phyloP scores from a whole-genome alignment of 2,797 vertebrate species.

The Melanogrammus aeglefinus region DNA sequence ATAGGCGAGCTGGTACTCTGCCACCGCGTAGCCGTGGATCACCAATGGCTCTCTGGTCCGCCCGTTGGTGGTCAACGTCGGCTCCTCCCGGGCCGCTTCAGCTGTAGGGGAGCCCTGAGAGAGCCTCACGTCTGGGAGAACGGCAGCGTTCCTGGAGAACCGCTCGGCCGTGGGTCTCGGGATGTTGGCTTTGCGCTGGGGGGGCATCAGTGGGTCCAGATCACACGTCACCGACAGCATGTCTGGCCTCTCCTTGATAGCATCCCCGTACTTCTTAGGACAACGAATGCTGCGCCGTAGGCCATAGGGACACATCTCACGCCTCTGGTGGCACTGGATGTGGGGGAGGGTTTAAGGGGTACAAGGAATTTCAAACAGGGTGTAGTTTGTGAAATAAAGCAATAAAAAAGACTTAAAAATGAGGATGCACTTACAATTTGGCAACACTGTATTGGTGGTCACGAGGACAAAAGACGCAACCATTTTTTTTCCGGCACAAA shows the following conservation, averaged over 20 bases:
- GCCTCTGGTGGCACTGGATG: slow-evolving; percentile 28
- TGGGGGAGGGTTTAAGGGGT: slow-evolving; percentile 21
- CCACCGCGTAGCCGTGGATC: slow-evolving; percentile 66
- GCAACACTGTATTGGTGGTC: slow-evolving; percentile 8
- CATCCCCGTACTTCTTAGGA: slow-evolving; percentile 66
- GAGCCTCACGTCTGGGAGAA: slow-evolving; percentile 52
- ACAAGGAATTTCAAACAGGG: not conserved
- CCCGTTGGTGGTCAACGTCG: not conserved
- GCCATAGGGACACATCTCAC: slow-evolving; percentile 59
- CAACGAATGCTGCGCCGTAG: slow-evolving; percentile 59
- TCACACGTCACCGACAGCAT: slow-evolving; percentile 28
- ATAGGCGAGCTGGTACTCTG: slow-evolving; percentile 62
- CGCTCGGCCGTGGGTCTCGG: slow-evolving; percentile 45
- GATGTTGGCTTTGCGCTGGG: slow-evolving; percentile 24
- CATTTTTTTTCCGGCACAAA: slow-evolving; percentile 15
- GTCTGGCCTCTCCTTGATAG: slow-evolving; percentile 50
- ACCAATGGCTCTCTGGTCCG: slow-evolving; percentile 20
- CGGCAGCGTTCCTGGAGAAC: slow-evolving; percentile 54
- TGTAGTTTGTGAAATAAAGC: not conserved
- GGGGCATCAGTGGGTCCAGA: slow-evolving; percentile 24
- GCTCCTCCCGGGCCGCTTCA: slow-evolving; percentile 9
- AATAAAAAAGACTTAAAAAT: not conserved
- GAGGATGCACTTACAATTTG: slow-evolving; percentile 46
- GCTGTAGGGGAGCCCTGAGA: not conserved
- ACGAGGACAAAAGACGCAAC: slow-evolving; percentile 24